These are phyloP conservation scores for Enteromius thamalakanensis DNA, from an alignment of 2,797 vertebrate species.

Conservation along the genomic window DNA sequence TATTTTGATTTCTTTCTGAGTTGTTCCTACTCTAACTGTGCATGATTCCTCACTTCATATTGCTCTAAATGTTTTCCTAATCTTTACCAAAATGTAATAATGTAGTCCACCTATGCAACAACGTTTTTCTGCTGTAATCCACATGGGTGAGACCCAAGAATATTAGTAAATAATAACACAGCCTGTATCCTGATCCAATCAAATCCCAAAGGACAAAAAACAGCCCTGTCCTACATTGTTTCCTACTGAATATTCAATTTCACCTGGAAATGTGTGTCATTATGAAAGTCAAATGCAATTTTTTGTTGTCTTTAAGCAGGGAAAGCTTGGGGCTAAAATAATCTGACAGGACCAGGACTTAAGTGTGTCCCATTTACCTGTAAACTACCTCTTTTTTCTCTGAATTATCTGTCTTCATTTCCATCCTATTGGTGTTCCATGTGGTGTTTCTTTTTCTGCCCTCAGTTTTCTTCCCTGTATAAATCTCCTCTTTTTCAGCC, in stretches of 20 bases:
- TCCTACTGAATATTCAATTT: neutral
- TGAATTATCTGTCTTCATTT: neutral
- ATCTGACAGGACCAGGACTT: slow-evolving; percentile 7
- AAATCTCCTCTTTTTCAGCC: neutral
- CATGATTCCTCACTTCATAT: neutral
- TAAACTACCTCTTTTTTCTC: neutral
- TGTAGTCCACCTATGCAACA: neutral
- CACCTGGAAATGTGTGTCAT: neutral
- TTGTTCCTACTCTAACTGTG: neutral
- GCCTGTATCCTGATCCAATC: slow-evolving; percentile 5
- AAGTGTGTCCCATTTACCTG: slow-evolving; percentile 32
- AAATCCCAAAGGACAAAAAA: slow-evolving; percentile 10
- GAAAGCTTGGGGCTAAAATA: slow-evolving; percentile 9
- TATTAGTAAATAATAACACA: neutral
- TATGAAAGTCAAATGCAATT: neutral
- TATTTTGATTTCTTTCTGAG: neutral
- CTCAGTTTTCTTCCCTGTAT: neutral
- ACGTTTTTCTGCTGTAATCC: neutral
- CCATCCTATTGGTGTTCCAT: neutral
- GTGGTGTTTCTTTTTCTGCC: neutral
- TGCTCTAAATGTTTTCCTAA: neutral
- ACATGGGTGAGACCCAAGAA: neutral
- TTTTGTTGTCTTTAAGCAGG: slow-evolving; percentile 10
- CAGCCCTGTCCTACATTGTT: slow-evolving; percentile 1
- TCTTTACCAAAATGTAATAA: neutral